These are phyloP conservation scores for Psittacula echo DNA, from an alignment of 2,797 vertebrate genomes.

Conservation along the genomic window DNA sequence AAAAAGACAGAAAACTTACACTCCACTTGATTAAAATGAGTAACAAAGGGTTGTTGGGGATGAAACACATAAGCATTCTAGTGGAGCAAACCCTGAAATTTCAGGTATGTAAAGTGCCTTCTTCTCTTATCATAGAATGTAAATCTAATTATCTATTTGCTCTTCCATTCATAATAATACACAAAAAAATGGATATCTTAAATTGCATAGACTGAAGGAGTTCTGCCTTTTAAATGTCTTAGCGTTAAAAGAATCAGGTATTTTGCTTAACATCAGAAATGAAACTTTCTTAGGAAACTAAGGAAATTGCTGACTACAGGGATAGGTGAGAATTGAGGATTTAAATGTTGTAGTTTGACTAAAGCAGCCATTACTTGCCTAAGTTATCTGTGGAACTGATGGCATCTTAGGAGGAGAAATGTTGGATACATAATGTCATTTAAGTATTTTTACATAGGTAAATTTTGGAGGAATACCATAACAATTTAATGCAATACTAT, in stretches of 20 bases:
- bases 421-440: background rate
- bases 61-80: background rate
- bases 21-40: background rate
- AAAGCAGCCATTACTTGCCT: background rate
- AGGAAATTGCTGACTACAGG: background rate
- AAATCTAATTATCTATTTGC: background rate
- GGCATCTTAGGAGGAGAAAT: background rate
- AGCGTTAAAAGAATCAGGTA: background rate
- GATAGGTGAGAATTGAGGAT: background rate
- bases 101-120: background rate
- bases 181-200: background rate
- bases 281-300: background rate
- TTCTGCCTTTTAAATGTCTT: background rate
- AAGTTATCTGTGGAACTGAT: slow-evolving; percentile 5
- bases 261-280: background rate
- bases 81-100: background rate
- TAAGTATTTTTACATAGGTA: background rate
- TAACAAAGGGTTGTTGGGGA: background rate
- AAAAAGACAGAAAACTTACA: background rate
- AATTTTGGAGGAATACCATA: background rate
- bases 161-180: background rate
- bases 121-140: background rate
- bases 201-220: background rate
- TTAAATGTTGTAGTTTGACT: background rate
- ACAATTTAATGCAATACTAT: background rate